Evolutionary conservation across 2,113 vertebrate species (phyloP).

Genomic region (Mormyrus lacerda): DNA sequence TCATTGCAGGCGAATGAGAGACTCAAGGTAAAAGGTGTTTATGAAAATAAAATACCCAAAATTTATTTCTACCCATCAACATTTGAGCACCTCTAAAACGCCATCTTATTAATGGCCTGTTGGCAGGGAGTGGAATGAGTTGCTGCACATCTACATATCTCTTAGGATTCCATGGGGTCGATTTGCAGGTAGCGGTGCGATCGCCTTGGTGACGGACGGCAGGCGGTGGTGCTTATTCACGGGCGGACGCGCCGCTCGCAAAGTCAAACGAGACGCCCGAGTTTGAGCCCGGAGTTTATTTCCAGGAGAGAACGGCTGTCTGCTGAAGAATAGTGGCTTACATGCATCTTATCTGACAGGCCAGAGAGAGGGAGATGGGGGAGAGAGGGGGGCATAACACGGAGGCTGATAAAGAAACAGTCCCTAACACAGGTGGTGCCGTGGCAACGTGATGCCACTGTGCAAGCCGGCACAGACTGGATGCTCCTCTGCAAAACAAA

Average conservation of each 20-base stretch:
- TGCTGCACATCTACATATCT: background rate
- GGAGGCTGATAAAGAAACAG: background rate
- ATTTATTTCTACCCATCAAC: background rate
- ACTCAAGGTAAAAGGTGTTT: background rate
- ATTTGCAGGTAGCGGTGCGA: background rate
- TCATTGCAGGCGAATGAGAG: background rate
- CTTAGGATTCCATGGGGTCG: background rate
- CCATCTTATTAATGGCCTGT: background rate
- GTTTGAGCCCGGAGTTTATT: constrained; percentile 21
- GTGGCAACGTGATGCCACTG: background rate
- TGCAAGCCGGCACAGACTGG: background rate
- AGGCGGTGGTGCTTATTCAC: background rate
- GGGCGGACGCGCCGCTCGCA: background rate
- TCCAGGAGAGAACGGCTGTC: constrained; percentile 40
- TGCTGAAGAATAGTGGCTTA: constrained; percentile 23
- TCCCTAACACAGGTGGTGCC: background rate
- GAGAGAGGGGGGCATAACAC: background rate
- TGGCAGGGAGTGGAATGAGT: background rate
- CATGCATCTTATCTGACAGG: constrained; percentile 30
- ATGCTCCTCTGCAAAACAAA: background rate
- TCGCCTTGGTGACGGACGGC: background rate
- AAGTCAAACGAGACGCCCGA: background rate
- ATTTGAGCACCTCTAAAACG: background rate
- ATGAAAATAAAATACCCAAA: background rate
- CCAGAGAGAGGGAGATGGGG: background rate